Evolutionary conservation across 2,797 vertebrate genomes (phyloP).

Genomic region (Mus minutoides): DNA sequence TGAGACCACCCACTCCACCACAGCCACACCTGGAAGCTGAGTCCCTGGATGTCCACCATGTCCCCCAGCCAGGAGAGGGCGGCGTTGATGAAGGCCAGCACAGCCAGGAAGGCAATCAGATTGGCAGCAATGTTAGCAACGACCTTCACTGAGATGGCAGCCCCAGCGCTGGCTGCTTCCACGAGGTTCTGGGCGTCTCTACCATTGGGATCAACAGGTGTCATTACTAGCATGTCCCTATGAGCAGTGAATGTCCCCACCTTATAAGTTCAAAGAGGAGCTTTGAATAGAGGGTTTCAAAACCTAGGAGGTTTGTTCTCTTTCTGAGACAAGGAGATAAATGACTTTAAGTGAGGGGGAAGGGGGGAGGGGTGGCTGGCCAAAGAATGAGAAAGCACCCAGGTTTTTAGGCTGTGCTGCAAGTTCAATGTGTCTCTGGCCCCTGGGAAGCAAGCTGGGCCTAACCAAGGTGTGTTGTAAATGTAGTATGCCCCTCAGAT

Average conservation of each 20-base stretch:
- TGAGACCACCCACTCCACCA: neutral
- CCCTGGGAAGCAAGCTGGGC: neutral
- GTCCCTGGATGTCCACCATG: constrained; percentile 92
- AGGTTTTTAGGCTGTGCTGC: accelerated
- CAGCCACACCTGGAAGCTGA: constrained; percentile 92
- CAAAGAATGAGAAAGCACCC: neutral
- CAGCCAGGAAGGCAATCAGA: constrained; percentile 94
- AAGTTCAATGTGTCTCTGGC: neutral
- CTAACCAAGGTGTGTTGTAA: neutral
- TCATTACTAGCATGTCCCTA: neutral
- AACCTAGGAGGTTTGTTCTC: neutral
- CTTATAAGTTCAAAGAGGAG: neutral
- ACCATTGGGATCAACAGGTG: neutral
- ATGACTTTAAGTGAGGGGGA: no score
- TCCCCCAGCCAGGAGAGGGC: constrained; percentile 93
- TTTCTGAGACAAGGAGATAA: neutral
- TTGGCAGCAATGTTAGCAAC: constrained; percentile 95
- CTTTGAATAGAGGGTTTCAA: neutral
- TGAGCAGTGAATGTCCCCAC: neutral
- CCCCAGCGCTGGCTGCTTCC: constrained; percentile 95
- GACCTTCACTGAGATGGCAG: constrained; percentile 91
- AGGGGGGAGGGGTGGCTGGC: no score
- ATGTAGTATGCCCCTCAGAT: neutral
- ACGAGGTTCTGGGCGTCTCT: constrained; percentile 94
- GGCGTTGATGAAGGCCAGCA: constrained; percentile 93